Conservation (phyloP, 2,113 vertebrate genomes). For the Saccopteryx leptura region DNA sequence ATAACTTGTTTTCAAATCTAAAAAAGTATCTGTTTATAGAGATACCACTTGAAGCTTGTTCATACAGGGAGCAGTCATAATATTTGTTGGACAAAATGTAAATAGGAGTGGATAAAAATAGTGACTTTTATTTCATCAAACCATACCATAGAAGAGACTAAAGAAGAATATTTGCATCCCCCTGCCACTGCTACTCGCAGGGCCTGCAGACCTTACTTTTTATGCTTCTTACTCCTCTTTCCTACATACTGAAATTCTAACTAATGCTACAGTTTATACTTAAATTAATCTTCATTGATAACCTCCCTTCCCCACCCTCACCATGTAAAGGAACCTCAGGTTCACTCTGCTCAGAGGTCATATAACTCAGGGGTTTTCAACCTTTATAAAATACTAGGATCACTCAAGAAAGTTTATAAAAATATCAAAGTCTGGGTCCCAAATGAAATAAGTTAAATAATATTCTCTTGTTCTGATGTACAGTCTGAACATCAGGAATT, state of each 20-base stretch:
- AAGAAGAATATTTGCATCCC: neutral
- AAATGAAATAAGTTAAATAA: neutral
- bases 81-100: conserved; percentile 28
- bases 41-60: neutral
- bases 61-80: neutral
- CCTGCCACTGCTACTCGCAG: neutral
- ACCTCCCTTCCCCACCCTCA: neutral
- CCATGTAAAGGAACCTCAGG: neutral
- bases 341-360: neutral
- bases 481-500: neutral
- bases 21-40: neutral
- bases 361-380: neutral
- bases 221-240: neutral
- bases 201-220: neutral
- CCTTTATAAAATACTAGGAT: conserved; percentile 12
- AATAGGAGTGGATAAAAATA: conserved; percentile 25
- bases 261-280: neutral
- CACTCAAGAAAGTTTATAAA: neutral
- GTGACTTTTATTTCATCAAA: neutral
- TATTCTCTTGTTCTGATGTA: neutral
- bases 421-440: neutral
- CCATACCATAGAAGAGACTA: neutral
- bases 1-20: neutral
- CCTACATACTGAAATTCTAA: conserved; percentile 5
- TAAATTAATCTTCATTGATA: neutral